phyloP scores from a whole-genome alignment of 2,113 vertebrate genomes.

The Mugil cephalus region DNA sequence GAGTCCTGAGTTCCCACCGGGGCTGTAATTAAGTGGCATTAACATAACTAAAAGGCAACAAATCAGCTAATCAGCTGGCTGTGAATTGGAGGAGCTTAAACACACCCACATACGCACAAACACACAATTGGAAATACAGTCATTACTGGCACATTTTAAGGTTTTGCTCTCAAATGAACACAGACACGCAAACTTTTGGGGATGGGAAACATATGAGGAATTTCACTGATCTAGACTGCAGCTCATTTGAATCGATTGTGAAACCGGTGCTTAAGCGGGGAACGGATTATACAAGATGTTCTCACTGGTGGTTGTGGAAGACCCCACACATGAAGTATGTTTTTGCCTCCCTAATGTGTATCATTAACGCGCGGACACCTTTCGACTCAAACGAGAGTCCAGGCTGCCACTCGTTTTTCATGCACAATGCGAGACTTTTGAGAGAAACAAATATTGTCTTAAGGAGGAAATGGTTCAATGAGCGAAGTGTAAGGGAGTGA shows the following conservation, averaged over 20 bases:
- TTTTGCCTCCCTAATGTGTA: conserved; percentile 7
- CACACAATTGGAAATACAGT: neutral
- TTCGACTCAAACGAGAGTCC: conserved; percentile 13
- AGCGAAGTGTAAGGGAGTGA: too few species aligned
- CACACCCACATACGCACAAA: neutral
- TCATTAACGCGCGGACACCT: neutral
- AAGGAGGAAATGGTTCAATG: too few species aligned
- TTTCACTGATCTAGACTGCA: conserved; percentile 26
- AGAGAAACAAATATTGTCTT: too few species aligned
- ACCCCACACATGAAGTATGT: conserved; percentile 41
- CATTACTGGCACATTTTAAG: conserved; percentile 6
- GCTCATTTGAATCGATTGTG: conserved; percentile 41
- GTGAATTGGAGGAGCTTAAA: conserved; percentile 43
- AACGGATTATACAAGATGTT: conserved; percentile 35
- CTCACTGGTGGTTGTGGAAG: conserved; percentile 21
- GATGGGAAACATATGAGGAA: conserved; percentile 35
- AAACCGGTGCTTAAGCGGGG: conserved; percentile 34
- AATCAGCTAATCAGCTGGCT: conserved; percentile 74
- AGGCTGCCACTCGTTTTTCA: too few species aligned
- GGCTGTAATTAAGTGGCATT: conserved; percentile 77
- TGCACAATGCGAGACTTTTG: too few species aligned
- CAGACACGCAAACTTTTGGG: neutral
- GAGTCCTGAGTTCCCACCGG: conserved; percentile 44
- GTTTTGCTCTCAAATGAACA: neutral
- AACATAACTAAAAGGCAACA: conserved; percentile 81